Evolutionary conservation across 2,797 vertebrate species (phyloP), one percentile per base, ranked within the genome.

Genomic region (Anguilla anguilla): DNA sequence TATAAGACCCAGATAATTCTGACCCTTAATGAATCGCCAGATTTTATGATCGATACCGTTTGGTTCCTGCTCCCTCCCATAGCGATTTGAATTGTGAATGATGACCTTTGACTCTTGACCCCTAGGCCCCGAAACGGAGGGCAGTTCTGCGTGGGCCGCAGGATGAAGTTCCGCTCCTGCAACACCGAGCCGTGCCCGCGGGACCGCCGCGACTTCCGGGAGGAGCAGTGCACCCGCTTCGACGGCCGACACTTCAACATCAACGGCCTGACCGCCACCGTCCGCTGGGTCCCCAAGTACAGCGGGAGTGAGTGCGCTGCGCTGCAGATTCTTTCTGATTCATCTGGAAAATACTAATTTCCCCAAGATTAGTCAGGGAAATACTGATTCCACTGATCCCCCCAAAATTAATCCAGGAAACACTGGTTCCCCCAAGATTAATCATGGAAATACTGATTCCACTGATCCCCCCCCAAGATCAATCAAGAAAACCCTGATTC

Each of bases 131-230:
- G 95, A 92, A 98, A 98, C 49, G 98, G 98, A 82, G 98, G 98
- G 49, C 97, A 95, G 89, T 99, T 98, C 93, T 99, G 98, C 86
- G 97, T 99, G 87, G 98, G 98, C 89, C 98, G 98, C 88, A 96
- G 98, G 92, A 98, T 99, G 98, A 99, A 98, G 93, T 99, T 99
- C 95, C 97, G 97, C 72, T 99, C 98, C 0, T 99, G 98, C 95
- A 99, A 97, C 91, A 98, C 97, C 64, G 97, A 98, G 93, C 96
- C 97, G 0, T 99, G 98, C 94, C 97, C 98, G 17, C 96, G 97
- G 90, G 98, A 96, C 88, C 94, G 88, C 89, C 96, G 96, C 91
- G 98, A 99, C 90, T 99, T 99, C 92, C 96, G 98, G 0, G 98
- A 98, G 88, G 97, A 98, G 82, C 98, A 99, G 91, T 99, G 98